Evolutionary conservation across 2,113 vertebrate species (phyloP).

Genomic region (Sitta europaea): DNA sequence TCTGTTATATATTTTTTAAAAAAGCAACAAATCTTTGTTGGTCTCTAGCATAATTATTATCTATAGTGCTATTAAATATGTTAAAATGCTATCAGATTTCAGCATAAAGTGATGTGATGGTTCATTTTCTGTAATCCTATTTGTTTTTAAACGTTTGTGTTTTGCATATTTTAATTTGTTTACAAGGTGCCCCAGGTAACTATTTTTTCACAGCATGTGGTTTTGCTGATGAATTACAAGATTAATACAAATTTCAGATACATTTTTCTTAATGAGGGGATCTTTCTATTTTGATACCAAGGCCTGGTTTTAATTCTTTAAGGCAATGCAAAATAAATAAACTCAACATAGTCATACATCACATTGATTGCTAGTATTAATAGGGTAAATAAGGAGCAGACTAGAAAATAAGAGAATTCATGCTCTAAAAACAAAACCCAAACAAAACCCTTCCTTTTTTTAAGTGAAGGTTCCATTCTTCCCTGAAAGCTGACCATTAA

Average conservation of each 20-base stretch:
- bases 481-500: not conserved
- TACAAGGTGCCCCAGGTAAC: not conserved
- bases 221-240: not conserved
- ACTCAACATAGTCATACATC: not conserved
- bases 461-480: not conserved
- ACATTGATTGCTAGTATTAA: not conserved
- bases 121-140: not conserved
- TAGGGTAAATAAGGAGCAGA: not conserved
- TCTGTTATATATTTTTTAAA: not conserved
- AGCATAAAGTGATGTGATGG: not conserved
- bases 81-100: not conserved
- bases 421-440: no score
- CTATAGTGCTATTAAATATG: not conserved
- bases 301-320: not conserved
- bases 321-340: not conserved
- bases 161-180: slow-evolving; percentile 10
- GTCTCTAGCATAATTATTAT: not conserved
- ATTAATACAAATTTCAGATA: not conserved
- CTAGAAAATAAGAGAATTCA: not conserved
- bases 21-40: not conserved
- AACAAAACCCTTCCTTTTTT: not conserved
- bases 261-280: not conserved
- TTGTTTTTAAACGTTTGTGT: not conserved
- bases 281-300: not conserved
- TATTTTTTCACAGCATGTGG: not conserved